phyloP scores from a whole-genome alignment of 2,888 invertebrate genomes.

The Ligdia adustata region DNA sequence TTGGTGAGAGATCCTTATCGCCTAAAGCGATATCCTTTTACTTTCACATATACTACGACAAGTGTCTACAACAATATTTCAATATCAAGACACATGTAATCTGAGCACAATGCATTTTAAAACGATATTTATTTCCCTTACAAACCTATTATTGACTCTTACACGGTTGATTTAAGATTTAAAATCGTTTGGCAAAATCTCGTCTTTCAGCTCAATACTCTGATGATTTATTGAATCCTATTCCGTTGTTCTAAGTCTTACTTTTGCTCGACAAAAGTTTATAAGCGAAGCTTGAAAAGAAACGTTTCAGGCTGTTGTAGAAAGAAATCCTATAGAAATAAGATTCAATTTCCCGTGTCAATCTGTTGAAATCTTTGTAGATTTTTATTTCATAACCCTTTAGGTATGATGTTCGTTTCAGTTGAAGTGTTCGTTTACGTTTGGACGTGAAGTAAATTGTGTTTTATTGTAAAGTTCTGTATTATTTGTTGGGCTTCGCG shows the following conservation, averaged over 20 bases:
- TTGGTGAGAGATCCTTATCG: too few relatives aligned
- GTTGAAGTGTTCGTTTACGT: constrained; percentile 27
- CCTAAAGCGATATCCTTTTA: too few relatives aligned
- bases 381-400: constrained; percentile 26
- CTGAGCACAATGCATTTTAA: constrained; percentile 17
- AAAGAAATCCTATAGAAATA: constrained; percentile 4
- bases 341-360: constrained; percentile 6
- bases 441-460: constrained; percentile 17
- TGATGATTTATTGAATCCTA: background rate
- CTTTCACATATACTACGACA: too few relatives aligned
- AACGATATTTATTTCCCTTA: constrained; percentile 1
- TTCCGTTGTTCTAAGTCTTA: background rate
- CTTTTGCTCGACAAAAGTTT: background rate
- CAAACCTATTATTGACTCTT: constrained; percentile 1
- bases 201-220: background rate
- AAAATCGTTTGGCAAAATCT: background rate
- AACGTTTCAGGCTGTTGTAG: too few relatives aligned
- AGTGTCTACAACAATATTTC: background rate
- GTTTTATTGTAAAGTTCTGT: background rate
- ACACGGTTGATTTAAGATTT: background rate
- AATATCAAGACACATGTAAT: constrained; percentile 12
- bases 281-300: background rate
- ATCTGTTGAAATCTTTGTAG: background rate
- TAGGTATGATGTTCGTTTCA: constrained; percentile 27
- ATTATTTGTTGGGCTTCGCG: too few relatives aligned